Evolutionary conservation across 2,797 vertebrate genomes (phyloP), one percentile per base, ranked within the genome.

Genomic region (Pseudopleuronectes americanus): DNA sequence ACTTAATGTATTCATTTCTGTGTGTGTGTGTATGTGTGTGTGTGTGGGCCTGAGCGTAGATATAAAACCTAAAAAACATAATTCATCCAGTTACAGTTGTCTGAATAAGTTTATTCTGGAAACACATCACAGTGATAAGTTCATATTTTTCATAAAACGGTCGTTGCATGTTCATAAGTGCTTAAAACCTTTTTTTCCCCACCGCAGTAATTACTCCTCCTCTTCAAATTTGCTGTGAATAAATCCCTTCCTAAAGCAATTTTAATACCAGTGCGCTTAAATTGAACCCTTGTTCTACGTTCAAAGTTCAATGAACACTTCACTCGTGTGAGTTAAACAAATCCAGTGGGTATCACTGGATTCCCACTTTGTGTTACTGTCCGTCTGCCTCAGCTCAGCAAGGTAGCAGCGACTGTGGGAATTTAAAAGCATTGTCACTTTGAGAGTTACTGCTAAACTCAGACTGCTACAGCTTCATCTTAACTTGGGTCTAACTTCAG

Each of bases 1-100:
- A 77, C 45, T 38, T 55, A 14, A 19, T 57, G 53, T 24, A 48
- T 77, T 64, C 64, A 58, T 53, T 38, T 38, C 36, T 7, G 28
- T 31, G 28, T 31, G 28, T 31, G 9, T 38, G 2, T 31, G 28
- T 31, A 3, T 38, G 2, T 64, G 61, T 66, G 48, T 19, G 31
- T 41, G 56, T 36, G 49, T 55, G 66, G 48, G 36, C 36, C 36
- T 38, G 10, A 13, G 36, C 36, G 13, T 13, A 13, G 10, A 38
- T 38, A 38, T 38, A 38, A 38, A 38, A 12, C 36, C 36, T 38
- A 38, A 38, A 38, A 38, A 3, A 12, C 4, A 13, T 38, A 38
- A 38, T 13, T 38, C 36, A 4, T 38, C 3, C 36, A 12, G 36
- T 9, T 38, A 4, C 36, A 13, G 3, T 38, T 38, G 3, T 4